phyloP scores from a whole-genome alignment of 2,888 invertebrate genomes.

The Dendrolimus pini region DNA sequence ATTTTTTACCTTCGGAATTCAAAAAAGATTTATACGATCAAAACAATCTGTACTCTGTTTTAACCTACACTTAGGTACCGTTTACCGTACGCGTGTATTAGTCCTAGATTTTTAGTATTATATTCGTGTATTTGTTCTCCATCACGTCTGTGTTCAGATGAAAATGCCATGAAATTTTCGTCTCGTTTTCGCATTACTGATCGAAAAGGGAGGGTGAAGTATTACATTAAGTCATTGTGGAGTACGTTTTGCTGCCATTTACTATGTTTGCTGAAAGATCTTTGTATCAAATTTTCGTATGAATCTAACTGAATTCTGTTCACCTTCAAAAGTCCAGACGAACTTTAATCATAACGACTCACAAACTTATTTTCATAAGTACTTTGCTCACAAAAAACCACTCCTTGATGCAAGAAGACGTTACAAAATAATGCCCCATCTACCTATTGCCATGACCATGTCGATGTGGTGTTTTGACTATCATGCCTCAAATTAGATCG shows the following conservation, averaged over 20 bases:
- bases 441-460: no score
- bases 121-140: slow-evolving; percentile 70
- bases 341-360: slow-evolving; percentile 43
- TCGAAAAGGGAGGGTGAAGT: slow-evolving; percentile 45
- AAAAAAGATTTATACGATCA: slow-evolving; percentile 56
- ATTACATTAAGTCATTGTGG: slow-evolving; percentile 61
- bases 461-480: no score
- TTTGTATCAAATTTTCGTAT: slow-evolving; percentile 46
- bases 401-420: no score
- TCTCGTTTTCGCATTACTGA: slow-evolving; percentile 48
- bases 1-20: slow-evolving; percentile 65
- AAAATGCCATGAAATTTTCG: slow-evolving; percentile 66
- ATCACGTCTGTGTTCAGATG: slow-evolving; percentile 68
- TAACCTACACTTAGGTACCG: slow-evolving; percentile 38
- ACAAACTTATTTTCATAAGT: slow-evolving; percentile 35
- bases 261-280: slow-evolving; percentile 51
- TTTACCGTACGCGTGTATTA: slow-evolving; percentile 33
- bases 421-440: no score
- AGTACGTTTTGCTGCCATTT: slow-evolving; percentile 53
- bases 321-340: slow-evolving; percentile 61
- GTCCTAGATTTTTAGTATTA: slow-evolving; percentile 67
- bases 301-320: slow-evolving; percentile 47
- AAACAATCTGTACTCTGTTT: slow-evolving; percentile 52
- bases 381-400: no score
- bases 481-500: no score